Percentiles rank a stretch among this genome's conserved stretches.
Conservation (phyloP, 2,113 vertebrate genomes). For the Dolichallabes microphthalmus region DNA sequence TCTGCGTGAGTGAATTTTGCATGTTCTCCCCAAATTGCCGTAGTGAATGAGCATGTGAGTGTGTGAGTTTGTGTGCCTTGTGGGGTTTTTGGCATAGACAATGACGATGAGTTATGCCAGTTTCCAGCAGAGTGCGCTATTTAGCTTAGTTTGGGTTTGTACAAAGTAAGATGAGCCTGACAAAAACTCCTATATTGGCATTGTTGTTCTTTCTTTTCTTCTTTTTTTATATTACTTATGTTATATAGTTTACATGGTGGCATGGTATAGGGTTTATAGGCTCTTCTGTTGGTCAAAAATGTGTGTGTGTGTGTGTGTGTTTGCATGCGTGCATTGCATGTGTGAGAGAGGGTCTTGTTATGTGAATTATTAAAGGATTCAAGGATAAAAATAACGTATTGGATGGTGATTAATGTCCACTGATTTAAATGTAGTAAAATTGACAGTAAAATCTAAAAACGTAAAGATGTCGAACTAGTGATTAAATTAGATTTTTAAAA, state of each 20-base stretch:
- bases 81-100: too few relatives aligned
- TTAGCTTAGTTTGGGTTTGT: background rate
- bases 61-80: too few relatives aligned
- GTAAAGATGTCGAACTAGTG: background rate
- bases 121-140: slow-evolving; percentile 22
- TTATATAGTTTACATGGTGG: background rate
- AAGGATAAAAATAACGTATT: background rate
- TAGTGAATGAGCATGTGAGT: too few relatives aligned
- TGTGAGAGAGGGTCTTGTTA: background rate
- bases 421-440: background rate
- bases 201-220: background rate
- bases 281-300: background rate
- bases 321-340: too few relatives aligned
- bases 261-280: background rate
- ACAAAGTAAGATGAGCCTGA: background rate
- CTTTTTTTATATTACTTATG: background rate
- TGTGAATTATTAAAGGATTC: background rate
- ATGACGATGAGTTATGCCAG: too few relatives aligned
- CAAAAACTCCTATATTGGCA: background rate
- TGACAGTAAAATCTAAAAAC: background rate
- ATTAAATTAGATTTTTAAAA: background rate
- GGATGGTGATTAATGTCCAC: too few relatives aligned
- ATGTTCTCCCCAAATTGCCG: too few relatives aligned
- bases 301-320: background rate
- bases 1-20: too few relatives aligned